Conservation (phyloP, 1,140 invertebrate species). For the Rhizoglyphus robini region DNA sequence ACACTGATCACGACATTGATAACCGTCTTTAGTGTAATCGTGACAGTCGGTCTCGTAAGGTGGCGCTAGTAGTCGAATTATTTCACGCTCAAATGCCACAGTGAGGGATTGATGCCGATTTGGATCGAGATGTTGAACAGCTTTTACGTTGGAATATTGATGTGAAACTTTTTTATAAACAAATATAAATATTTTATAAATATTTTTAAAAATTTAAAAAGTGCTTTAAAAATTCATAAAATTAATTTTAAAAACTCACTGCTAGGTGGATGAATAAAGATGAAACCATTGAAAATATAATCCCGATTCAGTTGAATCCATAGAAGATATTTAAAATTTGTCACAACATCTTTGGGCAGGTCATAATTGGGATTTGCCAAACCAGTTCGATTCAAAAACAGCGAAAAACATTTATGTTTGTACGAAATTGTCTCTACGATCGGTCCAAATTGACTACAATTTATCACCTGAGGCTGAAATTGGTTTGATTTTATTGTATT, state of each 20-base stretch:
- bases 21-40: conserved; percentile 15
- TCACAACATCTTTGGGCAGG: neutral
- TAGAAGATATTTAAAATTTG: neutral
- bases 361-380: neutral
- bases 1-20: conserved; percentile 2
- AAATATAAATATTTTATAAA: neutral
- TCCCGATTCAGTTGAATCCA: neutral
- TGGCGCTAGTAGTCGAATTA: conserved; percentile 14
- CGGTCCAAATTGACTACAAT: no score
- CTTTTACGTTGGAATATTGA: neutral
- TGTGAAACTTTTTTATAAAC: neutral
- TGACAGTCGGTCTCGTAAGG: conserved; percentile 22
- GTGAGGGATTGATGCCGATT: neutral
- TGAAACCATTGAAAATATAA: neutral
- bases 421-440: neutral
- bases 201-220: neutral
- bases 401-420: neutral
- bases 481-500: no score
- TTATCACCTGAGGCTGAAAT: no score
- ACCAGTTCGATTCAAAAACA: conserved; percentile 4
- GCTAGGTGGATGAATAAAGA: neutral
- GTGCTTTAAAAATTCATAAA: neutral
- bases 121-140: neutral
- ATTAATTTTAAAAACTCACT: neutral
- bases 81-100: neutral